These are phyloP conservation scores for Tigriopus japonicus DNA, from an alignment of 1,140 invertebrate genomes.

Conservation along the genomic window DNA sequence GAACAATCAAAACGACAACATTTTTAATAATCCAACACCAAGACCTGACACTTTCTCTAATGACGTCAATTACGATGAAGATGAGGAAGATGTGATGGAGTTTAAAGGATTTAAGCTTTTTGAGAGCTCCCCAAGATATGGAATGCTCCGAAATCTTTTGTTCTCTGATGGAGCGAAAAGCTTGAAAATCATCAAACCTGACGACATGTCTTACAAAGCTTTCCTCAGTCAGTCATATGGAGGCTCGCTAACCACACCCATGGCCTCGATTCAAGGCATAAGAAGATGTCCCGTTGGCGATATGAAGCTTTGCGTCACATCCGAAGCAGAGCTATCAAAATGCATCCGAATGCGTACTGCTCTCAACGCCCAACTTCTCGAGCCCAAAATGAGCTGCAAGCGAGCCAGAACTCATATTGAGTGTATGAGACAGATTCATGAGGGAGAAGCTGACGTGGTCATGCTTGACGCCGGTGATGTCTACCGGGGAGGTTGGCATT, in stretches of 20 bases:
- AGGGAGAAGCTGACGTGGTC: conserved; percentile 53
- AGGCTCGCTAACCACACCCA: conserved; percentile 21
- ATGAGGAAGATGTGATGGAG: not conserved
- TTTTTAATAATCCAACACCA: too few species aligned
- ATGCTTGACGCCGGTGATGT: conserved; percentile 76
- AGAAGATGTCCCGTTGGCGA: conserved; percentile 53
- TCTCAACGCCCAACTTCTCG: conserved; percentile 60
- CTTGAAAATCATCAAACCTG: conserved; percentile 17
- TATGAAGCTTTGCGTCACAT: conserved; percentile 74
- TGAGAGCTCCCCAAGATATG: conserved; percentile 45
- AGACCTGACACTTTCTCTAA: not conserved
- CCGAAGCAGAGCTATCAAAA: conserved; percentile 70
- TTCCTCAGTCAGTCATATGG: conserved; percentile 33
- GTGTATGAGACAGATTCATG: conserved; percentile 62
- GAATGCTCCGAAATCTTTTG: conserved; percentile 30
- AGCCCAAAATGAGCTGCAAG: conserved; percentile 69
- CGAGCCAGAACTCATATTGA: conserved; percentile 62
- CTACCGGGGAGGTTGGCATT: conserved; percentile 64
- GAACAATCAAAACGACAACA: too few species aligned
- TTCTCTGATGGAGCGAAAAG: conserved; percentile 20
- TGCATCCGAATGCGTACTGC: conserved; percentile 87
- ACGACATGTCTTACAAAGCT: conserved; percentile 12
- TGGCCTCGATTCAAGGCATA: conserved; percentile 47
- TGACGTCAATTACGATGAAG: not conserved
- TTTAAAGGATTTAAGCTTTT: conserved; percentile 43